A percentile compares a stretch with the other conserved stretches of the same genome.
Conservation (phyloP, 2,113 vertebrate genomes). For the Gnathonemus longibarbis region DNA sequence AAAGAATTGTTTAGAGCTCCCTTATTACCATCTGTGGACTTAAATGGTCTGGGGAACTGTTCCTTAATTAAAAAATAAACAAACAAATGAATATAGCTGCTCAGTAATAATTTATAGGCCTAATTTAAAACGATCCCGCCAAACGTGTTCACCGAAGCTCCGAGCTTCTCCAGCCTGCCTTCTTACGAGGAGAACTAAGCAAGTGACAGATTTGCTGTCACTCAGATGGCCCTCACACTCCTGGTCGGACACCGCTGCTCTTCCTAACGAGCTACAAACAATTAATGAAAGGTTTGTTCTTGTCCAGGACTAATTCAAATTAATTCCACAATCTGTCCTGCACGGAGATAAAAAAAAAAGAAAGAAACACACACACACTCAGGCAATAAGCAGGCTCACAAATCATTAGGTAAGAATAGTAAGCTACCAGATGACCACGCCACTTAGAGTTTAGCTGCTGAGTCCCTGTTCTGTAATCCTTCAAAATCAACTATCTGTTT, state of each 20-base stretch:
- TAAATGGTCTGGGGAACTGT: conserved; percentile 30
- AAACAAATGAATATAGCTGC: conserved; percentile 42
- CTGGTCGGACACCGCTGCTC: too few relatives aligned
- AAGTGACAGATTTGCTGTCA: not conserved
- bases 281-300: not conserved
- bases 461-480: not conserved
- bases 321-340: not conserved
- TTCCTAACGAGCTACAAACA: not conserved
- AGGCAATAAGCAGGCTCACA: not conserved
- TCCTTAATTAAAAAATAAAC: conserved; percentile 40
- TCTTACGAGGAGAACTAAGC: not conserved
- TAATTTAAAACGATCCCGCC: not conserved
- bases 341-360: not conserved
- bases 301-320: not conserved
- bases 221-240: too few relatives aligned
- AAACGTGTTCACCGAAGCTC: not conserved
- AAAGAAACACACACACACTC: not conserved
- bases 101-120: conserved; percentile 10
- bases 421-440: not conserved
- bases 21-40: conserved; percentile 43
- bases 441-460: not conserved
- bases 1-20: conserved; percentile 44
- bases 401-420: not conserved
- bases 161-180: not conserved
- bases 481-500: not conserved